These are phyloP conservation scores for Agelastica alni DNA, from an alignment of 2,888 invertebrate species.

Conservation along the genomic window DNA sequence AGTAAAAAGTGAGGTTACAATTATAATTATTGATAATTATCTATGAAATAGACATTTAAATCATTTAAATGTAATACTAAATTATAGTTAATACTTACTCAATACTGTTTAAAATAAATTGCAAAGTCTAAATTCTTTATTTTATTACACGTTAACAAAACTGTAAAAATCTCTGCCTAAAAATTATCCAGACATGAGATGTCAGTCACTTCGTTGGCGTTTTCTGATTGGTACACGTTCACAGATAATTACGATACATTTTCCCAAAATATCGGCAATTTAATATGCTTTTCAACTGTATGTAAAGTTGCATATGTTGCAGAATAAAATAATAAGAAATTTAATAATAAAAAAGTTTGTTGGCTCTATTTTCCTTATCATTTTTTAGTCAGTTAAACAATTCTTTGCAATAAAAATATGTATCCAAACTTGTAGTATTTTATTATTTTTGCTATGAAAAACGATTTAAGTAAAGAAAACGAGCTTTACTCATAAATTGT, in stretches of 20 bases:
- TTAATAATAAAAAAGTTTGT: too few species aligned
- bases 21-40: background rate
- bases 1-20: slow-evolving; percentile 15
- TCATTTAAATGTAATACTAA: background rate
- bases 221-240: slow-evolving; percentile 30
- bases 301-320: background rate
- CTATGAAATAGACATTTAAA: slow-evolving; percentile 4
- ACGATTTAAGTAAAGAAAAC: too few species aligned
- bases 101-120: slow-evolving; percentile 2
- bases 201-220: slow-evolving; percentile 26
- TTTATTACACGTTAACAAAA: slow-evolving; percentile 23
- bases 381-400: too few species aligned
- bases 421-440: too few species aligned
- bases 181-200: background rate
- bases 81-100: slow-evolving; percentile 5
- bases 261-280: background rate
- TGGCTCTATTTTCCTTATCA: too few species aligned
- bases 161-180: slow-evolving; percentile 4
- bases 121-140: background rate
- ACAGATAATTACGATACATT: too few species aligned
- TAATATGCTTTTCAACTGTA: background rate
- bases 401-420: too few species aligned
- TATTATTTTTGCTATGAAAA: too few species aligned
- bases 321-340: too few species aligned
- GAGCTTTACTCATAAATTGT: too few species aligned